A percentile compares a stretch with the other conserved stretches of the same genome.
phyloP scores from a whole-genome alignment of 2,113 vertebrate genomes.

The Cyprinus carpio region DNA sequence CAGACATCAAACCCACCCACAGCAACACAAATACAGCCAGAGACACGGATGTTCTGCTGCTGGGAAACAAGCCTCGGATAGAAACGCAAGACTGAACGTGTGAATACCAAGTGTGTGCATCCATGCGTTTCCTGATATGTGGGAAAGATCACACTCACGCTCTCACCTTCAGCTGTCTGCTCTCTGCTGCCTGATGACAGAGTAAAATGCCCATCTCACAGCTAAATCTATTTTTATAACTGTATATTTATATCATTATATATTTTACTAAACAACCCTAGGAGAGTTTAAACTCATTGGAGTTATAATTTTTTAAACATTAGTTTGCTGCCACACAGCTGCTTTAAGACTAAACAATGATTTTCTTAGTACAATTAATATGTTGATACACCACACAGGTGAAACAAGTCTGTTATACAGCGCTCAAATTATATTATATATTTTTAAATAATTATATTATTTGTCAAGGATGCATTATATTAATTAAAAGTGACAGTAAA shows the following conservation, averaged over 20 bases:
- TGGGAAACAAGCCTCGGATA: not conserved
- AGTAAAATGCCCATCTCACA: not conserved
- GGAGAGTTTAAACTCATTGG: not conserved
- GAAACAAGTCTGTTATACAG: not conserved
- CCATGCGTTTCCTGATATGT: not conserved
- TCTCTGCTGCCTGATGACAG: not conserved
- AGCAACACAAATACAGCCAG: conserved; percentile 8
- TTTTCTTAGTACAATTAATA: not conserved
- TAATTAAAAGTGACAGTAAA: not conserved
- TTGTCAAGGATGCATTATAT: not conserved
- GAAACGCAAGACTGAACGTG: not conserved
- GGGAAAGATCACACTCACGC: conserved; percentile 5
- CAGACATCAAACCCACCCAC: conserved; percentile 1
- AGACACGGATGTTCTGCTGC: not conserved
- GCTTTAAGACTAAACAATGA: not conserved
- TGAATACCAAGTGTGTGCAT: conserved; percentile 9
- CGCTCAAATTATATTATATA: not conserved
- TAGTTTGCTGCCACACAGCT: not conserved
- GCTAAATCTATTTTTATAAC: not conserved
- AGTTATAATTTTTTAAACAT: not conserved
- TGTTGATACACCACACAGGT: not conserved
- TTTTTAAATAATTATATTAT: not conserved
- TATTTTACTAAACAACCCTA: not conserved
- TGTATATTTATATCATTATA: not conserved
- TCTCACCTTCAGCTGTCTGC: not conserved